These are phyloP conservation scores for Polyommatus iphigenia DNA, from an alignment of 2,888 invertebrate species.

Conservation along the genomic window DNA sequence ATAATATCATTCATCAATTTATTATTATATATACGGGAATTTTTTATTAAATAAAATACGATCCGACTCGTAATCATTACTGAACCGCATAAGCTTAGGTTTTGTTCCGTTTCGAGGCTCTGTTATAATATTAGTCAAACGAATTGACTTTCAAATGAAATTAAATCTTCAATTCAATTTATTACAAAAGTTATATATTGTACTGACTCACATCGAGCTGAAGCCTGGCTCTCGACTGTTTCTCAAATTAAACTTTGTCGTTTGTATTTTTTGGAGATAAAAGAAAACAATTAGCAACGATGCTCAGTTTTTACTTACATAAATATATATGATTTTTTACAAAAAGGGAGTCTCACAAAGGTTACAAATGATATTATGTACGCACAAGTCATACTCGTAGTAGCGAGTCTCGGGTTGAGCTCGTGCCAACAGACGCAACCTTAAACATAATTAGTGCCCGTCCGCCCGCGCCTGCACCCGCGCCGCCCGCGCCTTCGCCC, in stretches of 20 bases:
- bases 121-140: background rate
- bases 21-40: background rate
- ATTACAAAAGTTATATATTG: background rate
- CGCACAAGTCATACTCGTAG: background rate
- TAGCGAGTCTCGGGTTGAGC: background rate
- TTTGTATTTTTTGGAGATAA: background rate
- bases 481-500: background rate
- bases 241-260: background rate
- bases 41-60: no score
- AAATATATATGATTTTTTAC: no score
- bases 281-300: no score
- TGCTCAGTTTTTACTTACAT: no score
- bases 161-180: slow-evolving; percentile 8
- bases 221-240: background rate
- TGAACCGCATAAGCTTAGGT: background rate
- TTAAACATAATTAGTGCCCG: slow-evolving; percentile 17
- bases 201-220: background rate
- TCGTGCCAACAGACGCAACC: slow-evolving; percentile 10
- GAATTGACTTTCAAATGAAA: background rate
- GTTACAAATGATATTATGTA: background rate
- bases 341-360: background rate
- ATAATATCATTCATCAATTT: slow-evolving; percentile 46
- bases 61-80: background rate
- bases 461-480: background rate
- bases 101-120: background rate